These are phyloP conservation scores for Drosophila ohnishii DNA, from an alignment of 1,140 invertebrate species.

Conservation along the genomic window DNA sequence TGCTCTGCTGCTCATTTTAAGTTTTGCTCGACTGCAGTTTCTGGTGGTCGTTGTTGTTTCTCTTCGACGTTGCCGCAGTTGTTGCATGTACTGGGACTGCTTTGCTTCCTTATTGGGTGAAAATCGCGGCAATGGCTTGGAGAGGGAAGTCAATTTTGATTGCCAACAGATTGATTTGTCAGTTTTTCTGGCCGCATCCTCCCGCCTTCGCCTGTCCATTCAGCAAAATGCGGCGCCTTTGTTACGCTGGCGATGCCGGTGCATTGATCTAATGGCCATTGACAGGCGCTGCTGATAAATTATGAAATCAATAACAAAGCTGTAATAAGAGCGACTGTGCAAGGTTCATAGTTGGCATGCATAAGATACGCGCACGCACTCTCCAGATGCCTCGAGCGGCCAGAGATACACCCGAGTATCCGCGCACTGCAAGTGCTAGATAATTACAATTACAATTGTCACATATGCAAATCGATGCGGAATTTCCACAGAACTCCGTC, in stretches of 20 bases:
- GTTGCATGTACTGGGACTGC: slow-evolving; percentile 48
- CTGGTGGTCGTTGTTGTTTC: slow-evolving; percentile 59
- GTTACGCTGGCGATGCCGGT: slow-evolving; percentile 25
- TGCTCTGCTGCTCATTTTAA: slow-evolving; percentile 37
- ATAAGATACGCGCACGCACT: slow-evolving; percentile 37
- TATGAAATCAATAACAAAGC: slow-evolving; percentile 75
- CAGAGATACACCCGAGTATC: not conserved
- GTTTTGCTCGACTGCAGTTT: slow-evolving; percentile 75
- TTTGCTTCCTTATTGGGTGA: slow-evolving; percentile 81
- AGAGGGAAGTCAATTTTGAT: slow-evolving; percentile 69
- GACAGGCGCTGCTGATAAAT: slow-evolving; percentile 57
- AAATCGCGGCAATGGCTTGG: slow-evolving; percentile 52
- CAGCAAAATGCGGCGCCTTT: slow-evolving; percentile 48
- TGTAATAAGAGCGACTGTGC: slow-evolving; percentile 50
- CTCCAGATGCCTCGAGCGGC: not conserved
- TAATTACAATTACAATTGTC: slow-evolving; percentile 61
- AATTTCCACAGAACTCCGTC: slow-evolving; percentile 63
- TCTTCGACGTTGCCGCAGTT: slow-evolving; percentile 42
- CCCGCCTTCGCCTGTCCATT: slow-evolving; percentile 6
- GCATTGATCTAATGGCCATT: slow-evolving; percentile 70
- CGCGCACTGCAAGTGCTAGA: slow-evolving; percentile 39
- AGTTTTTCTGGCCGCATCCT: slow-evolving; percentile 31
- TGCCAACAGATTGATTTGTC: slow-evolving; percentile 78
- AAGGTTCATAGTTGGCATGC: slow-evolving; percentile 68
- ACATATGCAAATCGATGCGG: slow-evolving; percentile 71